Percentiles rank a stretch among this genome's conserved stretches.
phyloP scores from a whole-genome alignment of 2,797 vertebrate species.

The Pipistrellus nathusii region DNA sequence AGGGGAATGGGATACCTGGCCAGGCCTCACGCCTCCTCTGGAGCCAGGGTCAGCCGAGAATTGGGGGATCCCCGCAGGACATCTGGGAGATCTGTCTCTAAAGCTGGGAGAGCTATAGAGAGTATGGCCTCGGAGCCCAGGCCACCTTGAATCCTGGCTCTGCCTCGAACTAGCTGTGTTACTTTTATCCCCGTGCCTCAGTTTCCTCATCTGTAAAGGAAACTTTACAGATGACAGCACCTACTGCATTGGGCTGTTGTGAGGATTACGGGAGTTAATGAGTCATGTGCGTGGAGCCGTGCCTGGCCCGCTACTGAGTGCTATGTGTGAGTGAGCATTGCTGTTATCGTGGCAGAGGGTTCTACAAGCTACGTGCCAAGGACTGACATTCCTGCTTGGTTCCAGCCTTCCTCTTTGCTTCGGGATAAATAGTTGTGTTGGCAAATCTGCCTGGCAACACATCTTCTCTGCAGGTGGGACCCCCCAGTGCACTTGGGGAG shows the following conservation, averaged over 20 bases:
- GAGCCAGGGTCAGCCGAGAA: neutral
- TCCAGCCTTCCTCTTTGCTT: neutral
- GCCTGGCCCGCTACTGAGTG: accelerated
- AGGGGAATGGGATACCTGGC: neutral
- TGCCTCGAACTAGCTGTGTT: neutral
- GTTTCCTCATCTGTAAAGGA: neutral
- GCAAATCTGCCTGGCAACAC: neutral
- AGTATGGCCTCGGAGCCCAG: neutral
- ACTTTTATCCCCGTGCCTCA: neutral
- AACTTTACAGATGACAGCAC: too few species aligned
- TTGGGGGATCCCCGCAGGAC: neutral
- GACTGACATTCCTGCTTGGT: neutral
- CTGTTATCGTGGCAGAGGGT: neutral
- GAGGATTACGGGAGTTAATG: neutral
- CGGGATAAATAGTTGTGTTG: neutral
- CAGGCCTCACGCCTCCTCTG: neutral
- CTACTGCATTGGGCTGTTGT: accelerated
- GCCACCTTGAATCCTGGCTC: neutral
- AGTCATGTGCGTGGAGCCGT: neutral
- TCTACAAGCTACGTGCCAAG: accelerated
- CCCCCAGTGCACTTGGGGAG: too few species aligned
- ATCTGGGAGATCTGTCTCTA: too few species aligned
- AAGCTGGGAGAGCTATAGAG: neutral
- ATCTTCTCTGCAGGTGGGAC: neutral
- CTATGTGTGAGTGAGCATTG: accelerated